phyloP scores from a whole-genome alignment of 2,113 vertebrate genomes.

The Anser cygnoides region DNA sequence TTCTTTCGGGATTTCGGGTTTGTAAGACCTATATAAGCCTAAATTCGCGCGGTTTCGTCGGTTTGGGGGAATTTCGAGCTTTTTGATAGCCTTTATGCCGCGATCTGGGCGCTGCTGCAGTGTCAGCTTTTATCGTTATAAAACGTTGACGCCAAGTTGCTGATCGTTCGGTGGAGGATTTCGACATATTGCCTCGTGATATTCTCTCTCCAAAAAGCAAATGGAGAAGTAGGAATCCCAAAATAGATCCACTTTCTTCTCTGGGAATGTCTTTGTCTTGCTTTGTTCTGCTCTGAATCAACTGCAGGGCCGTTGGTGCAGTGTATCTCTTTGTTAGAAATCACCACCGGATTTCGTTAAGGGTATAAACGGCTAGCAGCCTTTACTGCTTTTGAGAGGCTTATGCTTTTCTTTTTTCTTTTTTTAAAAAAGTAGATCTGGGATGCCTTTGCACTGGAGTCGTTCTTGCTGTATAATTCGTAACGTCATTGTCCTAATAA shows the following conservation, averaged over 20 bases:
- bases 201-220: not conserved
- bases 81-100: not conserved
- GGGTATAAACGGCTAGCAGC: not conserved
- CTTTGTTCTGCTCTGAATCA: conserved; percentile 49
- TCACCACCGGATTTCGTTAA: conserved; percentile 3
- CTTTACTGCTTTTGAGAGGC: not conserved
- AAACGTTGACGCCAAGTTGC: conserved; percentile 43
- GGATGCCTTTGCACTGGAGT: not conserved
- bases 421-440: not conserved
- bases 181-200: not conserved
- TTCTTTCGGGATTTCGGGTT: not conserved
- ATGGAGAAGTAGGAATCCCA: conserved; percentile 23
- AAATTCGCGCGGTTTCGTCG: not conserved
- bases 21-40: not conserved
- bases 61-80: not conserved
- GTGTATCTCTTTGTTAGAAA: conserved; percentile 65
- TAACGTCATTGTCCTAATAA: conserved; percentile 60
- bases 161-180: conserved; percentile 7
- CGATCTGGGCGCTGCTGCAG: not conserved
- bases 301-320: conserved; percentile 58
- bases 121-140: conserved; percentile 43
- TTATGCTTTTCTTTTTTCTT: not conserved
- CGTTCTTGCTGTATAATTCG: conserved; percentile 56
- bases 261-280: conserved; percentile 55
- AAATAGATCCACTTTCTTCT: conserved; percentile 34